Evolutionary conservation across 2,797 vertebrate species (phyloP), one percentile per base, ranked within the genome.

Genomic region (Macropodus opercularis): DNA sequence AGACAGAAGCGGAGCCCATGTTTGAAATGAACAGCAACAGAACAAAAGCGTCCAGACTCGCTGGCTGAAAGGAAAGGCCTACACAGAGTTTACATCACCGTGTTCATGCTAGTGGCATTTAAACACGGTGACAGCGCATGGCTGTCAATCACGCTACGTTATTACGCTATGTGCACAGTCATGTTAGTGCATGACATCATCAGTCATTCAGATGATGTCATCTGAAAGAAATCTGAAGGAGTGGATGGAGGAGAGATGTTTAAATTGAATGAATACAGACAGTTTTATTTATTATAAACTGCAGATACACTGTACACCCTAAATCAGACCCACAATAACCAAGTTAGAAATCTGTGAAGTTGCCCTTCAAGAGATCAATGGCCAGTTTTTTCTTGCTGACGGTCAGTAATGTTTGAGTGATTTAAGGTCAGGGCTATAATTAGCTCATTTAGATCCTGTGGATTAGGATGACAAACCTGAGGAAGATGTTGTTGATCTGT

Each of bases 401-500:
- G 34, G 8, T 39, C 15, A 67, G 46, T 32, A 8, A 34, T 64
- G 27, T 17, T 44, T 43, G 18, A 36, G 19, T 49, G 35, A 56
- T 40, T 49, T 52, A 69, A 18, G 52, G 74, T 54, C 63, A 61
- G 54, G 60, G 54, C 56, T 48, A 38, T 38, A 14, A 31, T 40
- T 50, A 59, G 44, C 27, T 1, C 13, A n/a, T 46, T 70, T 59
- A 35, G 43, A 23, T 32, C 32, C 63, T n/a, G 41, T 19, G 42
- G 48, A 27, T 22, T 24, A 26, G 39, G 38, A 41, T 22, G 34
- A 31, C 17, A 46, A 40, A 97, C 95, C 94, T 94, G 85, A 96
- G 94, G 83, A 97, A 97, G 89, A 97, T 96, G 86, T 97, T 95
- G 91, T 96, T 96, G 89, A 96, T 96, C 80, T 97, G 95, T 85